These are phyloP conservation scores for Drosophila atroscutellata DNA, from an alignment of 2,888 invertebrate genomes.

Conservation along the genomic window DNA sequence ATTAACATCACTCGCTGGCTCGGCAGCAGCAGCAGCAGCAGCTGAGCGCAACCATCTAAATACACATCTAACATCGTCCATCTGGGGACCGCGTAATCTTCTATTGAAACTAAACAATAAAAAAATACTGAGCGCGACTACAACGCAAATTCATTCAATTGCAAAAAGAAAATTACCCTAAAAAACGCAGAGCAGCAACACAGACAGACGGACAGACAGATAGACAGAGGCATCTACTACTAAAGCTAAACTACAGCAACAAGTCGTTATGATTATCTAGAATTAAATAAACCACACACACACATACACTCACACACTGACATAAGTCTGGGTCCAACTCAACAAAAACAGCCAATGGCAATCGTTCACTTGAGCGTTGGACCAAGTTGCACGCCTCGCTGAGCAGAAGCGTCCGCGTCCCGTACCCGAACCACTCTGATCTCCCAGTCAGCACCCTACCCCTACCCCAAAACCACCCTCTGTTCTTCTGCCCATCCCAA, in stretches of 20 bases:
- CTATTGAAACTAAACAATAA: slow-evolving; percentile 72
- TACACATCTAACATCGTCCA: slow-evolving; percentile 65
- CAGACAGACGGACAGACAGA: slow-evolving; percentile 7
- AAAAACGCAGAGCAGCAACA: slow-evolving; percentile 46
- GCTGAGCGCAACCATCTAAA: slow-evolving; percentile 79
- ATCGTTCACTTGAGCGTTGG: slow-evolving; percentile 67
- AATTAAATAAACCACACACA: slow-evolving; percentile 71
- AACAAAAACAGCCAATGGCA: slow-evolving; percentile 61
- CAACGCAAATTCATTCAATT: slow-evolving; percentile 83
- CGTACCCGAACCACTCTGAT: slow-evolving; percentile 28
- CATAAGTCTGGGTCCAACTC: slow-evolving; percentile 39
- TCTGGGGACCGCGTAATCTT: slow-evolving; percentile 69
- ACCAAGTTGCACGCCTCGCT: slow-evolving; percentile 82
- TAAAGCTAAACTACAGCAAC: slow-evolving; percentile 53
- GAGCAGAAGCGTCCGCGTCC: slow-evolving; percentile 63
- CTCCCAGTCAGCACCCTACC: slow-evolving; percentile 2
- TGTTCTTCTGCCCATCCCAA: slow-evolving; percentile 4
- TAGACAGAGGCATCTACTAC: slow-evolving; percentile 44
- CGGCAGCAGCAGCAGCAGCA: slow-evolving; percentile 17
- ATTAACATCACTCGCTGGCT: slow-evolving; percentile 25
- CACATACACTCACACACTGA: slow-evolving; percentile 10
- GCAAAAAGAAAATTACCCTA: slow-evolving; percentile 80
- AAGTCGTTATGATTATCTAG: slow-evolving; percentile 80
- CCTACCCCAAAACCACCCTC: not conserved
- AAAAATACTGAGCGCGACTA: slow-evolving; percentile 43